Percentiles rank a stretch among this genome's conserved stretches.
Conservation (phyloP, 2,113 vertebrate species). For the Ciconia maguari region DNA sequence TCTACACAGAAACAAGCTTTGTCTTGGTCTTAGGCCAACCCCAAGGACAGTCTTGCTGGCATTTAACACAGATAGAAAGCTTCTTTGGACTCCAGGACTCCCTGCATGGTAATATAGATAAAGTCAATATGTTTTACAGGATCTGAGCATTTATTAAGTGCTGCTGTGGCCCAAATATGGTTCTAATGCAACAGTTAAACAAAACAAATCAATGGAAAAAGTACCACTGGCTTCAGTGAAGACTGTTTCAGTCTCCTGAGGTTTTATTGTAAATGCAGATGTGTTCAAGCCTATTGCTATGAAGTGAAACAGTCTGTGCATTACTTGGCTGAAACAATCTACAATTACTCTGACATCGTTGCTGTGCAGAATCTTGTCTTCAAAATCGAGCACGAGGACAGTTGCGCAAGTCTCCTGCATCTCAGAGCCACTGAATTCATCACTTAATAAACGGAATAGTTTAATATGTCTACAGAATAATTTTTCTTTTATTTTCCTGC, state of each 20-base stretch:
- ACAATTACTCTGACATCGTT: not conserved
- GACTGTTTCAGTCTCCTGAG: not conserved
- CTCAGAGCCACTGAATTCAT: not conserved
- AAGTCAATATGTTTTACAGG: not conserved
- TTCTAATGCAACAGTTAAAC: not conserved
- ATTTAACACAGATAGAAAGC: not conserved
- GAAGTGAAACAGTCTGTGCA: not conserved
- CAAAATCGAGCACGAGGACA: not conserved
- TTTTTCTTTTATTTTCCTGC: not conserved
- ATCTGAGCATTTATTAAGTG: constrained; percentile 23
- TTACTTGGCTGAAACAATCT: not conserved
- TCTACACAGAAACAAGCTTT: not conserved
- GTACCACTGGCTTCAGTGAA: not conserved
- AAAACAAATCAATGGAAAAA: not conserved
- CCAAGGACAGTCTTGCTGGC: not conserved
- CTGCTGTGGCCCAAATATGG: not conserved
- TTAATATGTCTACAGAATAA: not conserved
- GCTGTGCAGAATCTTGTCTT: not conserved
- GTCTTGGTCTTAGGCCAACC: not conserved
- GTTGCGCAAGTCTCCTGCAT: not conserved
- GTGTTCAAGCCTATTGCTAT: not conserved
- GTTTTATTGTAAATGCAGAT: not conserved
- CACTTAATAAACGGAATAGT: not conserved
- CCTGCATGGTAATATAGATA: not conserved
- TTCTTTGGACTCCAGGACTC: not conserved